These are phyloP conservation scores for Tragelaphus imberbis DNA, from an alignment of 2,113 vertebrate genomes.

Conservation along the genomic window DNA sequence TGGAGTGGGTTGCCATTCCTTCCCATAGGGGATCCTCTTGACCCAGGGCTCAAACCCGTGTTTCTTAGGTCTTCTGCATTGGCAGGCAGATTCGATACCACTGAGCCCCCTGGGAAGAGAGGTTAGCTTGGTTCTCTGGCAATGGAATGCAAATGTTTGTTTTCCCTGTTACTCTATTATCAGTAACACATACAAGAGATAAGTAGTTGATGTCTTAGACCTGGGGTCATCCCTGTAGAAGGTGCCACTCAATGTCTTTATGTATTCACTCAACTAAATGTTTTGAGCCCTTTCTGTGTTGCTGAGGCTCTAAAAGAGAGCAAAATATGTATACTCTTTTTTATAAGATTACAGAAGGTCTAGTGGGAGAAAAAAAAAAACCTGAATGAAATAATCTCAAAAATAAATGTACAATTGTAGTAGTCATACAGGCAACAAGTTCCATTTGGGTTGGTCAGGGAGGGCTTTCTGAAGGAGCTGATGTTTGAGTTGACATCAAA, in stretches of 20 bases:
- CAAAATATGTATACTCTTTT: not conserved
- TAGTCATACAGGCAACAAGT: not conserved
- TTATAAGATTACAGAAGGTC: not conserved
- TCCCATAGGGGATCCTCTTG: not conserved
- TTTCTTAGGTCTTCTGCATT: not conserved
- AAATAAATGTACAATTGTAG: not conserved
- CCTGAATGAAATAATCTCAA: not conserved
- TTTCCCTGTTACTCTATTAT: not conserved
- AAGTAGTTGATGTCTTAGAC: not conserved
- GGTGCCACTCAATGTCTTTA: not conserved
- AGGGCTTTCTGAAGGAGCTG: not conserved
- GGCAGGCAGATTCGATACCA: not conserved
- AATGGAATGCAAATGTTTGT: not conserved
- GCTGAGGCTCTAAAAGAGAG: not conserved
- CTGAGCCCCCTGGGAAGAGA: not conserved
- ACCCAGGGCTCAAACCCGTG: not conserved
- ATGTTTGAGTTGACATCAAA: not conserved
- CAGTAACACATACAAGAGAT: not conserved
- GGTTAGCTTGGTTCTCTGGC: not conserved
- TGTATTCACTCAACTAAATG: not conserved
- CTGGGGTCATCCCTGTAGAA: not conserved
- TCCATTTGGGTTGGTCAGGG: not conserved
- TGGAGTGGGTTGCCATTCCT: not conserved
- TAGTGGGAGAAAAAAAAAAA: not conserved
- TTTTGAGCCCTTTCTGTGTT: not conserved